These are phyloP conservation scores for Drosophila ohnishii DNA, from an alignment of 1,140 invertebrate genomes.

Conservation along the genomic window DNA sequence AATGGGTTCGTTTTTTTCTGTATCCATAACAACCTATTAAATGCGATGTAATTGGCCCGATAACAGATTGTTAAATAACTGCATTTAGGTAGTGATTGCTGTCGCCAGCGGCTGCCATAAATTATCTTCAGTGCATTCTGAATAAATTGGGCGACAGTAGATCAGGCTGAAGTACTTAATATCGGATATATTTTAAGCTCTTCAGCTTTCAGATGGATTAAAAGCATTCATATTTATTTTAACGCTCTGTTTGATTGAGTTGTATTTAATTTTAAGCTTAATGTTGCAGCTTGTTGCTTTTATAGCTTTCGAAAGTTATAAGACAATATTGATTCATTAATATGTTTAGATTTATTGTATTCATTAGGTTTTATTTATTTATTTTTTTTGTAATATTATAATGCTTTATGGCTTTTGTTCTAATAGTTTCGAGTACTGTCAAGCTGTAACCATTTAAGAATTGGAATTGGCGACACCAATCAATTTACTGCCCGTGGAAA, in stretches of 20 bases:
- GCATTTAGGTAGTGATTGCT: slow-evolving; percentile 22
- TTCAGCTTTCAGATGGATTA: slow-evolving; percentile 7
- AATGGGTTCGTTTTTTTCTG: slow-evolving; percentile 8
- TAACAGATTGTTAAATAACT: slow-evolving; percentile 38
- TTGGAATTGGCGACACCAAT: slow-evolving; percentile 13
- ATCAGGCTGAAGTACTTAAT: slow-evolving; percentile 13
- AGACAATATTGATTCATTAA: neutral
- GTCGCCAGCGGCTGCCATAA: slow-evolving; percentile 11
- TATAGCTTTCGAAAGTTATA: neutral
- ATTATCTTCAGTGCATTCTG: slow-evolving; percentile 9
- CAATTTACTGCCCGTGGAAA: neutral
- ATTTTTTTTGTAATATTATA: neutral
- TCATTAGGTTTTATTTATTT: neutral
- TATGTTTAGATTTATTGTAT: neutral
- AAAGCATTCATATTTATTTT: slow-evolving; percentile 6
- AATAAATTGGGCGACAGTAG: slow-evolving; percentile 10
- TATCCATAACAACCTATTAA: slow-evolving; percentile 11
- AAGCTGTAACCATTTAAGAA: neutral
- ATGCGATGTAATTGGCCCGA: slow-evolving; percentile 17
- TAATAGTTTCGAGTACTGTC: neutral
- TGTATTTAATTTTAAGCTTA: slow-evolving; percentile 22
- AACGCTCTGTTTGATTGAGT: slow-evolving; percentile 13
- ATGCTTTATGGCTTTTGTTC: too few relatives aligned
- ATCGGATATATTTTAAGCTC: slow-evolving; percentile 24
- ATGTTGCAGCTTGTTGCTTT: neutral